Evolutionary conservation across 2,113 vertebrate species (phyloP), one percentile per base, ranked within the genome.

Genomic region (Aix galericulata): DNA sequence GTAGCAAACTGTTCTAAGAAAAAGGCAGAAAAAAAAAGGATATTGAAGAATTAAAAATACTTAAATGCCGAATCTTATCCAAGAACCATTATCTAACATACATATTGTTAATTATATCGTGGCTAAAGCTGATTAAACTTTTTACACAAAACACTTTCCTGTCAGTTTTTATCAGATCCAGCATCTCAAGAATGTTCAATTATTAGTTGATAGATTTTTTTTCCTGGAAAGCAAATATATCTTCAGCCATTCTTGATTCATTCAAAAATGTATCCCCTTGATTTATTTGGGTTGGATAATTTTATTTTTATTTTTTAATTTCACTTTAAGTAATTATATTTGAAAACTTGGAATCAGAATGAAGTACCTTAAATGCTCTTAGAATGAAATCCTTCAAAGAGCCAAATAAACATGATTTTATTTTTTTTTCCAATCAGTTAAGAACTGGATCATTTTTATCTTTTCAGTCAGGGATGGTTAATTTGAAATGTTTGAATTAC

Each of bases 171-270:
- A 72, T 36, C 62, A 68, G 18, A 73, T 52, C n/a, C 27, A 64
- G 3, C 5, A 12, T 72, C 53, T 55, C 48, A 42, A 88, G 72
- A 72, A 36, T 40, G 2, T 17, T 67, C 56, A 29, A 7, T 59
- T 72, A 42, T 46, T 69, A 48, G 15, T 77, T 82, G 17, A 25
- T 12, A 59, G 8, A 0, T 3, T 34, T 26, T 17, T 9, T 56
- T 73, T 66, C n/a, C 63, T 52, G 13, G 38, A 86, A 95, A 86
- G 6, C 29, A 76, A 32, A 93, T 60, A 76, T 72, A 52, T 87
- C n/a, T 6, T 11, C 31, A 72, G 6, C 1, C 4, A 17, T 72
- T 71, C 34, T 82, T 76, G 58, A 46, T 86, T 8, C 60, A 7
- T 83, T 91, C 32, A 74, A n/a, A n/a, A 91, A 53, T 29, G 6